phyloP scores from a whole-genome alignment of 2,888 invertebrate species.

The Pemphredon lugubris region DNA sequence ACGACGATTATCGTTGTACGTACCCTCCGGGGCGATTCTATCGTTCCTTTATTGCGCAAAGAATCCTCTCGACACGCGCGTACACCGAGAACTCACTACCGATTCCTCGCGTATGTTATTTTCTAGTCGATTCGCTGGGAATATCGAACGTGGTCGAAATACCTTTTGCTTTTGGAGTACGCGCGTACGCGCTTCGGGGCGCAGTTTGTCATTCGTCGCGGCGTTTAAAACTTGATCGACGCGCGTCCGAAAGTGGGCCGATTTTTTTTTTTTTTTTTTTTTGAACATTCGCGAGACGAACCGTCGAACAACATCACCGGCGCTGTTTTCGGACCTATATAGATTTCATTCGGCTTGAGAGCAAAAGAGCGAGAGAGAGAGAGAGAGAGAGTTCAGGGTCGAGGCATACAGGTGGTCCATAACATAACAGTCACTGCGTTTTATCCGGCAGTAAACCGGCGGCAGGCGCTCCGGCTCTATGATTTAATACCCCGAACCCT shows the following conservation, averaged over 20 bases:
- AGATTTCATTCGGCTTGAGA: conserved; percentile 71
- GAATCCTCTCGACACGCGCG: too few relatives aligned
- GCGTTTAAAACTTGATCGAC: not conserved
- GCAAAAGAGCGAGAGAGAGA: conserved; percentile 53
- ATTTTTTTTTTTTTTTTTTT: not conserved
- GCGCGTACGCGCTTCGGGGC: too few relatives aligned
- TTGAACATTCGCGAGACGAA: conserved; percentile 36
- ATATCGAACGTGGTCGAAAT: too few relatives aligned
- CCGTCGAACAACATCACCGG: conserved; percentile 52
- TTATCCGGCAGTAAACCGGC: conserved; percentile 81
- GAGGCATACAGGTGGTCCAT: conserved; percentile 81
- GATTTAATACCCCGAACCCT: conserved; percentile 79
- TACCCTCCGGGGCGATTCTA: conserved; percentile 43
- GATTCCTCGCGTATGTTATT: too few relatives aligned
- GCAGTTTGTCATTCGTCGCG: too few relatives aligned
- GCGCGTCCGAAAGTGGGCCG: not conserved
- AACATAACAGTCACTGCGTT: conserved; percentile 81
- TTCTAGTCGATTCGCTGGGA: too few relatives aligned
- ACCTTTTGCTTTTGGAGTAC: too few relatives aligned
- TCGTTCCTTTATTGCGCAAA: too few relatives aligned
- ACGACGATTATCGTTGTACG: conserved; percentile 28
- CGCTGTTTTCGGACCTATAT: conserved; percentile 71
- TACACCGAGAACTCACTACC: too few relatives aligned
- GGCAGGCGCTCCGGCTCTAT: conserved; percentile 79
- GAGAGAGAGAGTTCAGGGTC: conserved; percentile 76